Conservation (phyloP, 1,140 invertebrate species). For the Lasioglossum albipes region DNA sequence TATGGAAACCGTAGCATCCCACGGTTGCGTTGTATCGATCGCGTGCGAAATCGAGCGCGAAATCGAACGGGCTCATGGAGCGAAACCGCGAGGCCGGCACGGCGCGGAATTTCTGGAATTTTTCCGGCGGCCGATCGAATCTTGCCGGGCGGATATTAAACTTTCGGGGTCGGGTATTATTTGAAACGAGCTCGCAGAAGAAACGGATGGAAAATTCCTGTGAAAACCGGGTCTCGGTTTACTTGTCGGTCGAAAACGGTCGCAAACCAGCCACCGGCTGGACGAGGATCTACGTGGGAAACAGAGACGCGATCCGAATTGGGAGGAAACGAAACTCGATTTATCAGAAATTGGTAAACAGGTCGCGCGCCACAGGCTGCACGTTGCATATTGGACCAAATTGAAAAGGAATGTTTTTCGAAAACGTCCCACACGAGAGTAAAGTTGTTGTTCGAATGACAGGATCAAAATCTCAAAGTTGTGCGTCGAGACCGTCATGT, state of each 20-base stretch:
- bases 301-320: slow-evolving; percentile 22
- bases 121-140: background rate
- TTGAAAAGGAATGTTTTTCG: no score
- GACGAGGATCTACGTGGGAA: background rate
- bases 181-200: background rate
- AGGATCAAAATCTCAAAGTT: no score
- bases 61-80: no score
- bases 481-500: no score
- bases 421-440: no score
- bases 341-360: slow-evolving; percentile 70
- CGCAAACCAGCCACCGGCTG: background rate
- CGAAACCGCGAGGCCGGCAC: no score
- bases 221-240: background rate
- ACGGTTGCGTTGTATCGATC: no score
- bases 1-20: no score
- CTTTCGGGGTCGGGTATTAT: background rate
- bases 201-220: background rate
- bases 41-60: no score
- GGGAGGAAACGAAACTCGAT: slow-evolving; percentile 57
- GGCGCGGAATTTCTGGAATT: background rate
- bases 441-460: no score
- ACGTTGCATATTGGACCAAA: no score
- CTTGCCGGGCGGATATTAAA: background rate
- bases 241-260: background rate
- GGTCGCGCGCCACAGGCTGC: slow-evolving; percentile 34